Evolutionary conservation across 2,797 vertebrate genomes (phyloP), one percentile per base, ranked within the genome.

Genomic region (Sebastolobus alascanus): DNA sequence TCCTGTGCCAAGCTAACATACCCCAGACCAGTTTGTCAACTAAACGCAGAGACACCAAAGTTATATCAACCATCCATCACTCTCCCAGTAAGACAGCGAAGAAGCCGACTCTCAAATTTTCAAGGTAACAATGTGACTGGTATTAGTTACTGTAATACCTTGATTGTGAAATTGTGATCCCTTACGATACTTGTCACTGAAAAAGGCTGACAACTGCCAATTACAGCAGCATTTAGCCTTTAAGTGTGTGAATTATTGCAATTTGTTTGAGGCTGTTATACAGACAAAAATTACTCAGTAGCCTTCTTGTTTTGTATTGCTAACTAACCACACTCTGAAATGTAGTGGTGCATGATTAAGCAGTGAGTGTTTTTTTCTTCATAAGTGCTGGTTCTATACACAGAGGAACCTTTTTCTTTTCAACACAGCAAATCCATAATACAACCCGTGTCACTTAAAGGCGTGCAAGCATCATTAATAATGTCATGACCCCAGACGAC

Each of bases 391-490:
- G 43, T 69, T 77, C 60, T 55, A 37, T 54, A 54, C 79, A 91
- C 74, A 93, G 80, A 82, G 40, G 69, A 68, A 61, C 80, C 72
- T 66, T 91, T 89, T 83, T 84, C 76, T 83, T 87, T 84, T 86
- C 70, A 72, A 70, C 56, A 31, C 10, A 13, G 52, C 29, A 68
- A 87, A 87, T 88, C 56, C 67, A 84, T 86, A 79, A 80, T 65
- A 86, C 58, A 68, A 55, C 66, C 27, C 59, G 55, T 79, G 84
- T 87, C 82, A 88, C 86, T 84, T 88, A 85, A 84, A 86, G 68
- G 73, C 74, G 61, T 73, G 77, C 85, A 82, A 88, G 87, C 84
- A 27, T 73, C 90, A 90, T 93, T 90, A 94, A 87, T 85, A 91
- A 86, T 84, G 87, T 74, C 87, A 67, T 73, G 87, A 92, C 89